These are phyloP conservation scores for Beroe forskalii DNA, from an alignment of 37 sponge, comb jelly and placozoan genomes.

Conservation along the genomic window DNA sequence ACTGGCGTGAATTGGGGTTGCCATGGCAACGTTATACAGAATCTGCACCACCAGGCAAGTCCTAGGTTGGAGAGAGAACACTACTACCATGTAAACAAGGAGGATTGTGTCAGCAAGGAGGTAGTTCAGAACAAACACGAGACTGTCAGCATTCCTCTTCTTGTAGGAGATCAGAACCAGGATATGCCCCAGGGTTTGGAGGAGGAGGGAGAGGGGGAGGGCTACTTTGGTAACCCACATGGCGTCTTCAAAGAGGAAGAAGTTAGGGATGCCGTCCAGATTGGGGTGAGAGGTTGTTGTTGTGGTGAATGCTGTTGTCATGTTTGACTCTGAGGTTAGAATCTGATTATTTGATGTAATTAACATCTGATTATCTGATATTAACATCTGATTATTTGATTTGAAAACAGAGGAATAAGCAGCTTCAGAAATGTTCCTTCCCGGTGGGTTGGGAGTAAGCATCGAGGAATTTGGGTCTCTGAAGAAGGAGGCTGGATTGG, in stretches of 20 bases:
- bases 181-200: conserved; percentile 42
- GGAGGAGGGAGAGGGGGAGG: conserved; percentile 44
- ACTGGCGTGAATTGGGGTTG: conserved; percentile 5
- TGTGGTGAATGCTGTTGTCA: background rate
- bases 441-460: no score
- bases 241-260: background rate
- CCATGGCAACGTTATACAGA: background rate
- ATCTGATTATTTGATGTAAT: no score
- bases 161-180: background rate
- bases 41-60: background rate
- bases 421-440: no score
- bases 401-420: no score
- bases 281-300: no score
- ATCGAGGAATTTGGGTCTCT: no score
- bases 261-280: conserved; percentile 10
- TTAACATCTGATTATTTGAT: no score
- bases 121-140: conserved; percentile 14
- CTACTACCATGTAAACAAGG: background rate
- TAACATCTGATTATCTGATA: no score
- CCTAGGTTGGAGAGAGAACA: background rate
- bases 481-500: no score
- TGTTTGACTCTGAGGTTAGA: background rate
- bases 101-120: background rate
- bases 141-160: background rate
- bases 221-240: conserved; percentile 3